Evolutionary conservation across 2,888 invertebrate genomes (phyloP).

Genomic region (Sclerodermus sp.): DNA sequence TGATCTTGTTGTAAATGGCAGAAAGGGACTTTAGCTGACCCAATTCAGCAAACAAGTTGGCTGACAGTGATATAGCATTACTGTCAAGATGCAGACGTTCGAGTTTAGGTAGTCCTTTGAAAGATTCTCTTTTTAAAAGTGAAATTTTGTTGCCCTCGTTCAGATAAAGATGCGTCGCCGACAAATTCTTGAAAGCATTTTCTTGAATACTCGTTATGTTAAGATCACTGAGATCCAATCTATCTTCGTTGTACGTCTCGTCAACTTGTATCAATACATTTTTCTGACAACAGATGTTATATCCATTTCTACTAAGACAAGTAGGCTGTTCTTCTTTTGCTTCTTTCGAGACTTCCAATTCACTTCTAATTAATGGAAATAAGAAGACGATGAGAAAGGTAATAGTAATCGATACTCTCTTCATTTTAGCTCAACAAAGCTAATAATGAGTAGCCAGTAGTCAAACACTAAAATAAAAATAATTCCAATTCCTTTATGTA

Average conservation of each 20-base stretch:
- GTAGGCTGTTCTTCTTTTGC: constrained; percentile 7
- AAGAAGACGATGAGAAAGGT: too few relatives aligned
- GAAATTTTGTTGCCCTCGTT: constrained; percentile 27
- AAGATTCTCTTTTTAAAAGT: constrained; percentile 14
- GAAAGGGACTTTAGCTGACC: constrained; percentile 51
- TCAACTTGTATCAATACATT: constrained; percentile 22
- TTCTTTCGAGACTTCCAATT: too few relatives aligned
- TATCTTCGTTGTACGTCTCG: constrained; percentile 7
- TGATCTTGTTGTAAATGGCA: constrained; percentile 51
- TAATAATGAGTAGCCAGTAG: too few relatives aligned
- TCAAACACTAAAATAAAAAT: too few relatives aligned
- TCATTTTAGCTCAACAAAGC: too few relatives aligned
- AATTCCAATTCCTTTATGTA: too few relatives aligned
- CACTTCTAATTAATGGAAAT: too few relatives aligned
- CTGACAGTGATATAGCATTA: constrained; percentile 34
- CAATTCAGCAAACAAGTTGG: constrained; percentile 51
- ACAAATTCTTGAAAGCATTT: constrained; percentile 26
- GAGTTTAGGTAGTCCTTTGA: constrained; percentile 22
- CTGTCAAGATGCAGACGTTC: constrained; percentile 21
- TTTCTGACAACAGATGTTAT: constrained; percentile 22
- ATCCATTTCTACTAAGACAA: constrained; percentile 12
- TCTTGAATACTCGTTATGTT: constrained; percentile 23
- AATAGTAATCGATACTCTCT: too few relatives aligned
- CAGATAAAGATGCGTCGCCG: constrained; percentile 13
- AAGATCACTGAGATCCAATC: constrained; percentile 19